Base-by-base conservation (phyloP, 2,888 invertebrate genomes). In the Metopia argyrocephala region DNA sequence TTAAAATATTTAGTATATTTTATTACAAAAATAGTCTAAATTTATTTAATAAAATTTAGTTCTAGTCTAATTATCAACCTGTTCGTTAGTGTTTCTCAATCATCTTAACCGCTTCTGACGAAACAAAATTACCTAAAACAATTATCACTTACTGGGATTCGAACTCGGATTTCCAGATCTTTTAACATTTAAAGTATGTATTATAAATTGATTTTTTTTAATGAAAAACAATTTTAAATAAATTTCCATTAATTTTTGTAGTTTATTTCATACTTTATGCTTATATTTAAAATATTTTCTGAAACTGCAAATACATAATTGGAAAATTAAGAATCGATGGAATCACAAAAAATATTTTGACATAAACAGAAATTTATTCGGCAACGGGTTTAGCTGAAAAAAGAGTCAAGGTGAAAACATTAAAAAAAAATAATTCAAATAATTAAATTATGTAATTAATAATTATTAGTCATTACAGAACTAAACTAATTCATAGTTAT, bases 191-290 rank as follows among this genome's bases (percentile, higher is more conserved):
- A n/a, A n/a, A n/a, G n/a, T n/a, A n/a, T n/a, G n/a, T n/a, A n/a
- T n/a, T n/a, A n/a, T n/a, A n/a, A 38, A 38, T 12, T 12, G 1
- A 12, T 61, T 61, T 50, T 23, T 71, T 7, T 57, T 45, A 59
- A 62, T 54, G 74, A 28, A 50, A 75, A 52, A 48, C 6, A 46
- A 45, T 56, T 57, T 83, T 70, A 81, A 69, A 69, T 61, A n/a
- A n/a, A 38, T 83, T 83, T 84, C 78, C 78, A 38, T 83, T 76
- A 79, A 81, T 79, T 85, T 83, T 82, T 83, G 75, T 65, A 62
- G 65, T 82, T 83, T 79, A 82, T 57, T 83, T 84, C 76, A 82
- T 83, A 81, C 79, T 82, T 85, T 84, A 83, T 76, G 79, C 79
- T 84, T 82, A 83, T 27, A 68, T 31, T 69, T 78, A 79, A 83